A percentile compares a stretch with the other conserved stretches of the same genome.
Evolutionary conservation across 2,797 vertebrate species (phyloP).

Genomic region (Clarias pachynema): DNA sequence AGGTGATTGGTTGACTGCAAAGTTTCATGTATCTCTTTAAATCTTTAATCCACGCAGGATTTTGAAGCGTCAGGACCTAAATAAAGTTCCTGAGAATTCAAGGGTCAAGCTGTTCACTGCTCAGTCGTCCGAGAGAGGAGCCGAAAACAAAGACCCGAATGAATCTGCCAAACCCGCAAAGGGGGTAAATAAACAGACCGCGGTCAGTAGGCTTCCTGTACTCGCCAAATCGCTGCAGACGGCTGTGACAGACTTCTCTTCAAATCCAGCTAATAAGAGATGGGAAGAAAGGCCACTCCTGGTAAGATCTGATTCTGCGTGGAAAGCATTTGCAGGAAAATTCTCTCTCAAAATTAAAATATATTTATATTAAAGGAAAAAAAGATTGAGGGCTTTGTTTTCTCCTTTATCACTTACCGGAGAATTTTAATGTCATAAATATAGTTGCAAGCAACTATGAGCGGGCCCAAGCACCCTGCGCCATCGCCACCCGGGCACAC

Average conservation of each 20-base stretch:
- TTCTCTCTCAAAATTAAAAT: no score
- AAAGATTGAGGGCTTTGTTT: neutral
- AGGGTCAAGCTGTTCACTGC: slow-evolving; percentile 55
- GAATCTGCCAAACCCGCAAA: slow-evolving; percentile 50
- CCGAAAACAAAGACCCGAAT: slow-evolving; percentile 72
- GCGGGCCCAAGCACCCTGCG: no score
- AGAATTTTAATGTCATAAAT: no score
- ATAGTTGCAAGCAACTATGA: no score
- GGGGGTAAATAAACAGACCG: slow-evolving; percentile 44
- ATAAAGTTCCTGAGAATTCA: slow-evolving; percentile 55
- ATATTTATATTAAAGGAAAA: neutral
- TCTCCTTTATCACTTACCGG: neutral
- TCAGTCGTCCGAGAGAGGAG: slow-evolving; percentile 46
- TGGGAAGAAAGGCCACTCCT: slow-evolving; percentile 74
- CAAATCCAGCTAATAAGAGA: slow-evolving; percentile 54
- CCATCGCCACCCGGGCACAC: no score
- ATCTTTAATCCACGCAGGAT: slow-evolving; percentile 56
- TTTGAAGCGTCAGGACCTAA: slow-evolving; percentile 62
- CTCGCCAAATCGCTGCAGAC: slow-evolving; percentile 68
- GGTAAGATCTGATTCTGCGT: slow-evolving; percentile 60
- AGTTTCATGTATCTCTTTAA: neutral
- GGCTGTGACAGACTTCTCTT: slow-evolving; percentile 56
- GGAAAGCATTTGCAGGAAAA: neutral
- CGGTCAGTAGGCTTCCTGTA: slow-evolving; percentile 74
- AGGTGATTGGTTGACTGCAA: neutral